Conservation (phyloP, 2,888 invertebrate species). For the Coecobrya sp. region DNA sequence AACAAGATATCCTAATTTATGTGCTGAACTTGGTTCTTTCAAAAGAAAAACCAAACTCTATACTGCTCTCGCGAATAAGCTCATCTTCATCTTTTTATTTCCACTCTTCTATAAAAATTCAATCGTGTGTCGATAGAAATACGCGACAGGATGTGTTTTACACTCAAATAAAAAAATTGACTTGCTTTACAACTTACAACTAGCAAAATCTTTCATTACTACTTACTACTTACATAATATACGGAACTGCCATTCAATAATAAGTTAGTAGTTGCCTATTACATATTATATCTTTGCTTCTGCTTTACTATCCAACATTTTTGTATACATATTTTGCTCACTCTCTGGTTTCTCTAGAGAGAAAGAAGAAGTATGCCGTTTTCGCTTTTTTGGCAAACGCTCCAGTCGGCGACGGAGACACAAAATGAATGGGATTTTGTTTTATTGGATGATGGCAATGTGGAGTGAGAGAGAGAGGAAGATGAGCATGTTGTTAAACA, state of each 20-base stretch:
- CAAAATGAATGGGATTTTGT: slow-evolving; percentile 69
- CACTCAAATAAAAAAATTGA: slow-evolving; percentile 50
- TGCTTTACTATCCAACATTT: neutral
- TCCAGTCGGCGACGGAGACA: slow-evolving; percentile 30
- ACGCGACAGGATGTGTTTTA: slow-evolving; percentile 58
- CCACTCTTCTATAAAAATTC: slow-evolving; percentile 33
- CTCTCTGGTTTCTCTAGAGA: neutral
- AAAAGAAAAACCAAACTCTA: no score
- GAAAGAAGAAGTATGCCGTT: neutral
- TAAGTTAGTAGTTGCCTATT: neutral
- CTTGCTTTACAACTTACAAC: slow-evolving; percentile 31
- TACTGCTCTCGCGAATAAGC: neutral
- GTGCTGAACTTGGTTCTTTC: slow-evolving; percentile 55
- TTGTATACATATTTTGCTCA: neutral
- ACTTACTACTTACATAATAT: no score
- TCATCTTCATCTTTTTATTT: slow-evolving; percentile 13
- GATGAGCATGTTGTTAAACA: slow-evolving; percentile 66
- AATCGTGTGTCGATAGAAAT: slow-evolving; percentile 76
- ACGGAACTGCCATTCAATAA: neutral
- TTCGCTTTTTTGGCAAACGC: slow-evolving; percentile 38
- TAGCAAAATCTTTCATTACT: no score
- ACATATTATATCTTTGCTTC: no score
- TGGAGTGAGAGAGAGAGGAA: neutral
- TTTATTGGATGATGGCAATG: slow-evolving; percentile 40
- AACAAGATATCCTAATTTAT: slow-evolving; percentile 80